These are phyloP conservation scores for Epizoanthus fatuus DNA, from an alignment of 92 coral and sea anemone genomes.

Conservation along the genomic window DNA sequence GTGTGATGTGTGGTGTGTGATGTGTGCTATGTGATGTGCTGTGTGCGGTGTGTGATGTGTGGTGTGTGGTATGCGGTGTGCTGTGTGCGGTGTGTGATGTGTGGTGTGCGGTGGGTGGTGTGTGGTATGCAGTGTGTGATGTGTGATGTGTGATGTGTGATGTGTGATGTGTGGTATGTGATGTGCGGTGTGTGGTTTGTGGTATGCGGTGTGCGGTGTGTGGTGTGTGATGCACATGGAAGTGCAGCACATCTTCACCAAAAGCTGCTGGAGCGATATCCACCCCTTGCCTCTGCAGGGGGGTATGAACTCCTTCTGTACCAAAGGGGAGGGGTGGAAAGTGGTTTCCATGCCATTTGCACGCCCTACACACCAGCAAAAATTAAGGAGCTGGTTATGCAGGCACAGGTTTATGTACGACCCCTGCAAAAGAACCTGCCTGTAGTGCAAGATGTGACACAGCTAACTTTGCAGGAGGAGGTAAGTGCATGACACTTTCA, in stretches of 20 bases:
- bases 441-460: background rate
- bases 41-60: too few relatives aligned
- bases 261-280: background rate
- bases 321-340: background rate
- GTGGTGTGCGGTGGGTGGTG: too few relatives aligned
- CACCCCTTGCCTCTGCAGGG: constrained; percentile 4
- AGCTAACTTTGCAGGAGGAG: background rate
- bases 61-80: too few relatives aligned
- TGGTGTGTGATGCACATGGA: constrained; percentile 35
- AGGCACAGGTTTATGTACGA: background rate
- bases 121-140: too few relatives aligned
- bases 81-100: too few relatives aligned
- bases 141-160: too few relatives aligned
- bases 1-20: constrained; percentile 24
- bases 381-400: background rate
- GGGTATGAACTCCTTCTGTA: background rate
- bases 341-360: constrained; percentile 6
- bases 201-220: too few relatives aligned
- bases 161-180: too few relatives aligned
- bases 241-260: constrained; percentile 3
- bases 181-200: too few relatives aligned
- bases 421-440: background rate
- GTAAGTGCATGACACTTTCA: too few relatives aligned
- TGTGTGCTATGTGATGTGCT: too few relatives aligned
- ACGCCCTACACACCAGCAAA: background rate